Conservation (phyloP, 2,113 vertebrate species). For the Nibea albiflora region DNA sequence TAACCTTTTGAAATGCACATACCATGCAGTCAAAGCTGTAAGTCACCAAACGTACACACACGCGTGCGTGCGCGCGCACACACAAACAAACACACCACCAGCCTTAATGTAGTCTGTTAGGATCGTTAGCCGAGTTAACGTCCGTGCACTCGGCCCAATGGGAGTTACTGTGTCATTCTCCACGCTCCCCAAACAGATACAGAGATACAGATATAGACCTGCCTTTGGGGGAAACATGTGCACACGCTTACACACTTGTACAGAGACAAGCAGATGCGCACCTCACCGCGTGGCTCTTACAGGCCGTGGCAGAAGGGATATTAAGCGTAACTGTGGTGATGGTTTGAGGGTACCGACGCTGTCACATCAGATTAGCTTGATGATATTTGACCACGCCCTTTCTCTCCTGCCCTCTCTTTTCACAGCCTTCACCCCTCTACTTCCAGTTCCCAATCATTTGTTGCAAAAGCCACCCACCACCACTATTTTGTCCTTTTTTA, state of each 20-base stretch:
- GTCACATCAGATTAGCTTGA: conserved; percentile 79
- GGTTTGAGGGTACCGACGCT: conserved; percentile 58
- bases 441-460: conserved; percentile 6
- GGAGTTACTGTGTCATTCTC: conserved; percentile 71
- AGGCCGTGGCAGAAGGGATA: conserved; percentile 63
- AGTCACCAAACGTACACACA: conserved; percentile 23
- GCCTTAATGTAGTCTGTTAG: conserved; percentile 68
- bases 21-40: conserved; percentile 27
- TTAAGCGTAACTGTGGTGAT: conserved; percentile 63
- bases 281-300: conserved; percentile 50
- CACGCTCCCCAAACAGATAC: conserved; percentile 63
- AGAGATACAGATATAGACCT: conserved; percentile 65
- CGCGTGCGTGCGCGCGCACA: background rate
- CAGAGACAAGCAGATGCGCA: conserved; percentile 38
- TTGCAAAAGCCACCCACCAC: background rate
- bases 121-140: conserved; percentile 81
- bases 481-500: conserved; percentile 8
- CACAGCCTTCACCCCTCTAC: background rate
- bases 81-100: conserved; percentile 15
- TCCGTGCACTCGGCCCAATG: conserved; percentile 69
- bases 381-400: conserved; percentile 32
- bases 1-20: conserved; percentile 52
- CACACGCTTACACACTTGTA: conserved; percentile 16
- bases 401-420: conserved; percentile 21
- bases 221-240: conserved; percentile 51